Conservation (phyloP, 2,888 invertebrate species). For the Lacanobia oleracea region DNA sequence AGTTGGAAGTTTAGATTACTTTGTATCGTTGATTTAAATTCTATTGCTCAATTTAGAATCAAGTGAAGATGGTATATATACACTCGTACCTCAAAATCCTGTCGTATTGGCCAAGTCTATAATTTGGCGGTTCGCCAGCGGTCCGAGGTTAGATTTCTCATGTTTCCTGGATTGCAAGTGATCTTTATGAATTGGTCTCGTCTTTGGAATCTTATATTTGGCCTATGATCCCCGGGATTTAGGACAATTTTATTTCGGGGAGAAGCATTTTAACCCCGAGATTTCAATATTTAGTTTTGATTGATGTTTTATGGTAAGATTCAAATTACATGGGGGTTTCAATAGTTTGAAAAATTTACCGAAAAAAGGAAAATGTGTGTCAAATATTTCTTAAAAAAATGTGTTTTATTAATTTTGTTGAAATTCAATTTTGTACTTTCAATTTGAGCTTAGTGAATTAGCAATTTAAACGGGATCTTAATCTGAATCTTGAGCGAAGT, state of each 20-base stretch:
- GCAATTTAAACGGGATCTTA: constrained; percentile 65
- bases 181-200: constrained; percentile 49
- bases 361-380: not conserved
- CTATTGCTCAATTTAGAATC: constrained; percentile 32
- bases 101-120: constrained; percentile 34
- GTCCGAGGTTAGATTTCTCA: constrained; percentile 34
- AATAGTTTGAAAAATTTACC: no score
- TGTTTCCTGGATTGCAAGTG: constrained; percentile 33
- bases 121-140: constrained; percentile 56
- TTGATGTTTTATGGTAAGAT: no score
- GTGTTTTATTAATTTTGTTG: not conserved
- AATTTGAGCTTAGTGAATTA: constrained; percentile 55
- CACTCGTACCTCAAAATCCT: constrained; percentile 25
- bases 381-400: not conserved
- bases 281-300: no score
- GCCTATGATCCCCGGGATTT: no score
- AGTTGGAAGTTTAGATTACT: not conserved
- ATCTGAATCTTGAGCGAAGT: constrained; percentile 65
- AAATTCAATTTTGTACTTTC: not conserved
- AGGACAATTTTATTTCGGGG: not conserved
- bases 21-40: not conserved
- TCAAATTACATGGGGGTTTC: no score
- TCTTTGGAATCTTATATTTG: constrained; percentile 27
- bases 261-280: not conserved
- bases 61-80: constrained; percentile 29